These are phyloP conservation scores for Vombatus ursinus DNA, from an alignment of 2,113 vertebrate species.

Conservation along the genomic window DNA sequence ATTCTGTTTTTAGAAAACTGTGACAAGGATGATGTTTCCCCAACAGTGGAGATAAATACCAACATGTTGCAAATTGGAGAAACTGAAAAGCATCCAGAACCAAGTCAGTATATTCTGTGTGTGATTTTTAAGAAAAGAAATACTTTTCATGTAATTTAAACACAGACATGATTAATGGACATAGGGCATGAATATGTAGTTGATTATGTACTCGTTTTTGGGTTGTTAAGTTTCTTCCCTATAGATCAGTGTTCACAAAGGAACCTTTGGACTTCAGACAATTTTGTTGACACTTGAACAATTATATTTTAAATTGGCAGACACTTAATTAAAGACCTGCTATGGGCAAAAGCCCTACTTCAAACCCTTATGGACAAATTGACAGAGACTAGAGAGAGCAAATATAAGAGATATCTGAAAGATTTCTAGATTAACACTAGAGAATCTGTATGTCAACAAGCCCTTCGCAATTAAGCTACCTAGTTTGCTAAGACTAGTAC, in stretches of 20 bases:
- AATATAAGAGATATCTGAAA: slow-evolving; percentile 27
- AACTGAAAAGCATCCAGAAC: slow-evolving; percentile 72
- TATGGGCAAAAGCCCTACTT: neutral
- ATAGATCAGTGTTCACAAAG: neutral
- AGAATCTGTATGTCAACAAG: neutral
- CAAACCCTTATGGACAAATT: neutral
- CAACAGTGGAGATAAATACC: slow-evolving; percentile 65
- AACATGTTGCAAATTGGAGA: slow-evolving; percentile 76
- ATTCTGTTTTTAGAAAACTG: slow-evolving; percentile 78
- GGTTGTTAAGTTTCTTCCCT: neutral
- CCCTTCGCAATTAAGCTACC: neutral
- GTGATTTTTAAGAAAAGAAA: slow-evolving; percentile 7
- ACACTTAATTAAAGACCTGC: neutral
- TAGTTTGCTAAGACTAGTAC: neutral
- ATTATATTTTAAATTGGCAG: neutral
- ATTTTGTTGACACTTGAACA: neutral
- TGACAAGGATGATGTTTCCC: slow-evolving; percentile 76
- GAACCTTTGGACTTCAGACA: neutral
- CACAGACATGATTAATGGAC: slow-evolving; percentile 18
- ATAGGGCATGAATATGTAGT: neutral
- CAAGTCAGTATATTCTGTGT: slow-evolving; percentile 43
- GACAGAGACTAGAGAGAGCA: neutral
- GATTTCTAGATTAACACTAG: slow-evolving; percentile 21
- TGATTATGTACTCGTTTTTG: neutral
- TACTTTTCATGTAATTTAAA: slow-evolving; percentile 2